phyloP scores from a whole-genome alignment of 2,888 invertebrate genomes.

The Sminthurinus aureus region DNA sequence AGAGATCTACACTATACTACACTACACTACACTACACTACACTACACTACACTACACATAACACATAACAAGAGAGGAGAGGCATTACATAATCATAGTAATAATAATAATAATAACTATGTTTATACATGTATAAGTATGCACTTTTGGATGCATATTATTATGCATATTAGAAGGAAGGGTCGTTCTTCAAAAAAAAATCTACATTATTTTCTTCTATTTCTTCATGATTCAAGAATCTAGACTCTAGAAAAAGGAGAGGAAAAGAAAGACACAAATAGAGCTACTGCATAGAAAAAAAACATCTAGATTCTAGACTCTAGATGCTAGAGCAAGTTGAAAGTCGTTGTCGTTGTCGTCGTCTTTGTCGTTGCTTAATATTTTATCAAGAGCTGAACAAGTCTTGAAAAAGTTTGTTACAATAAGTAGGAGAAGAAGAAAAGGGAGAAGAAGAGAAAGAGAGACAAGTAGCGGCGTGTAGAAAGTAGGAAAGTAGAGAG shows the following conservation, averaged over 20 bases:
- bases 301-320: too few relatives aligned
- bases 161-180: too few relatives aligned
- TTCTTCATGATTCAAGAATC: too few relatives aligned
- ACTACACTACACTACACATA: too few relatives aligned
- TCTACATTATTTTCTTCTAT: too few relatives aligned
- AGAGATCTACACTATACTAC: too few relatives aligned
- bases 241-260: neutral
- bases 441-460: neutral
- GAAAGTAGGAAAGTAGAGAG: neutral
- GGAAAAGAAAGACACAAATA: neutral
- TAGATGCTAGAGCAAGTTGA: neutral
- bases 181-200: too few relatives aligned
- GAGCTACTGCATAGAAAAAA: neutral
- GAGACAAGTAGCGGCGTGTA: neutral
- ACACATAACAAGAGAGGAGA: neutral
- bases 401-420: slow-evolving; percentile 8
- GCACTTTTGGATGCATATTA: too few relatives aligned
- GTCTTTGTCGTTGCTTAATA: slow-evolving; percentile 7
- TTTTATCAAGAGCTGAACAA: slow-evolving; percentile 8
- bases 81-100: neutral
- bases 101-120: too few relatives aligned
- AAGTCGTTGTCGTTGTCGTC: neutral
- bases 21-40: too few relatives aligned
- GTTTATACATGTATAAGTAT: too few relatives aligned
- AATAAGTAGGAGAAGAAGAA: neutral